Conservation (phyloP, 2,113 vertebrate genomes). For the Hippocampus guttulatus region DNA sequence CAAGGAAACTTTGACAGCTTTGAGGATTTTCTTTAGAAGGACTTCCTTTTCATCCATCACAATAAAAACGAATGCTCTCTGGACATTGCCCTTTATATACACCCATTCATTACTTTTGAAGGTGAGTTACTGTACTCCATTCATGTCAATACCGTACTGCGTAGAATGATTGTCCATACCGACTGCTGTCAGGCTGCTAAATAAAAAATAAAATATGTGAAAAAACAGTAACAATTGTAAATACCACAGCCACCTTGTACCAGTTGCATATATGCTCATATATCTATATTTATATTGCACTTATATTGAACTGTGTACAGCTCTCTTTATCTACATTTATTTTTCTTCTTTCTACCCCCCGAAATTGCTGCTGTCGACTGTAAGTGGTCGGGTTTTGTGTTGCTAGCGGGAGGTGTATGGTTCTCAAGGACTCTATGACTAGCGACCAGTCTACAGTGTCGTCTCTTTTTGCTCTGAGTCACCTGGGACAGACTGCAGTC, state of each 20-base stretch:
- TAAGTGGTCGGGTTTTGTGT: not conserved
- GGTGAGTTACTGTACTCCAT: too few species aligned
- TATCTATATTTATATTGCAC: too few species aligned
- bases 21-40: slow-evolving; percentile 11
- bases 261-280: too few species aligned
- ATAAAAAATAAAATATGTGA: too few species aligned
- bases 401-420: not conserved
- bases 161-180: not conserved
- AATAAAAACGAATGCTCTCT: slow-evolving; percentile 21
- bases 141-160: not conserved
- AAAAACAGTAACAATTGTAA: too few species aligned
- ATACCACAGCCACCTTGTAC: too few species aligned
- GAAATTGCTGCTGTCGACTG: too few species aligned
- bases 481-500: not conserved
- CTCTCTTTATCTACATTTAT: too few species aligned
- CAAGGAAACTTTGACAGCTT: slow-evolving; percentile 39
- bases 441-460: not conserved
- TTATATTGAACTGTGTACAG: too few species aligned
- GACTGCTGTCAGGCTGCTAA: too few species aligned
- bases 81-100: slow-evolving; percentile 7
- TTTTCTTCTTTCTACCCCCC: too few species aligned
- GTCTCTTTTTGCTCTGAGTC: not conserved
- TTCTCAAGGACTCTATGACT: not conserved
- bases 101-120: not conserved
- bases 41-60: slow-evolving; percentile 19